These are phyloP conservation scores for Blastomussa wellsi DNA, from an alignment of 92 coral and sea anemone species.

Conservation along the genomic window DNA sequence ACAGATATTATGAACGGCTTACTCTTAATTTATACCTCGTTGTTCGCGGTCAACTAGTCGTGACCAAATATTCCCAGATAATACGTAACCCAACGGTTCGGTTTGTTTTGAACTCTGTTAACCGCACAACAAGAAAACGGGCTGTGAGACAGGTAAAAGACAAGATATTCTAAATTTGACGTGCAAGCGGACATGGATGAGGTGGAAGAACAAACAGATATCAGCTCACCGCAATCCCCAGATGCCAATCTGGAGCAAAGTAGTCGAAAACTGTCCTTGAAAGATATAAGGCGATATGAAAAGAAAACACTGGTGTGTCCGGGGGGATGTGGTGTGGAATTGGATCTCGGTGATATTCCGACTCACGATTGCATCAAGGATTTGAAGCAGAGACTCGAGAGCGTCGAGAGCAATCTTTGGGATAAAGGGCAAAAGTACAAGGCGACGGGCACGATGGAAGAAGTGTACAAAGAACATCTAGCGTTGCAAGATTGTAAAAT, in stretches of 20 bases:
- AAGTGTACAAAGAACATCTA: conserved; percentile 54
- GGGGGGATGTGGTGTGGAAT: conserved; percentile 78
- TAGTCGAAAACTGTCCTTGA: conserved; percentile 54
- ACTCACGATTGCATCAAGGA: conserved; percentile 74
- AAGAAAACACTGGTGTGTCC: conserved; percentile 85
- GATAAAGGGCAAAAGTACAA: conserved; percentile 26
- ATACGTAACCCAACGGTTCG: conserved; percentile 22
- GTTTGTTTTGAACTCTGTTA: conserved; percentile 9
- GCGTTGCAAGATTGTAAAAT: conserved; percentile 62
- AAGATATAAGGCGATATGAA: conserved; percentile 87
- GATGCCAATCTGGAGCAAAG: conserved; percentile 40
- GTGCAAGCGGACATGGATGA: conserved; percentile 25
- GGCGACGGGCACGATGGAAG: conserved; percentile 69
- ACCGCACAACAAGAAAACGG: background rate
- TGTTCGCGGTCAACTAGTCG: conserved; percentile 38
- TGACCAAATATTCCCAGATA: conserved; percentile 42
- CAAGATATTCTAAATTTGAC: conserved; percentile 1
- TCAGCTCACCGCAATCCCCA: conserved; percentile 30
- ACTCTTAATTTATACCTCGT: conserved; percentile 7
- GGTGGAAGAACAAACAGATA: conserved; percentile 8
- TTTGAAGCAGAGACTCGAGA: conserved; percentile 53
- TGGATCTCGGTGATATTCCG: conserved; percentile 66
- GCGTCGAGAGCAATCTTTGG: conserved; percentile 37
- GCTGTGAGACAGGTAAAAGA: background rate
- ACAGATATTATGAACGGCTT: conserved; percentile 28